Percentiles rank a stretch among this genome's conserved stretches.
phyloP scores from a whole-genome alignment of 2,113 vertebrate species.

The Henicopernis longicauda region DNA sequence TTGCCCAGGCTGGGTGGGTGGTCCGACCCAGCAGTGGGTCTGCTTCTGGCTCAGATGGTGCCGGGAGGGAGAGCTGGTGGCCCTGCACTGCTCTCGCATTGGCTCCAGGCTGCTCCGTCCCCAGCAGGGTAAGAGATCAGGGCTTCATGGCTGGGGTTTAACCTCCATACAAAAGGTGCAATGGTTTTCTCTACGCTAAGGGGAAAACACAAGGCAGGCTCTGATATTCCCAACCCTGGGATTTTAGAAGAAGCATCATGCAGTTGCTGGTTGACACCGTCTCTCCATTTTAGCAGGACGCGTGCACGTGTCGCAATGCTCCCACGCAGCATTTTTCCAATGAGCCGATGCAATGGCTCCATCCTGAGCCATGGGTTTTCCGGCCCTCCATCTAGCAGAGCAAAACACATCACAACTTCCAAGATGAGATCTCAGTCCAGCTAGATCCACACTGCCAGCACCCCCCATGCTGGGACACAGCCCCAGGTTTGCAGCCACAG shows the following conservation, averaged over 20 bases:
- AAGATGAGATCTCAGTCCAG: neutral
- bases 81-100: neutral
- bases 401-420: neutral
- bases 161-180: neutral
- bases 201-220: neutral
- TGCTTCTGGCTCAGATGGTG: neutral
- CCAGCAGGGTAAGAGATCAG: neutral
- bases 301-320: neutral
- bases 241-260: neutral
- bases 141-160: neutral
- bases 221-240: neutral
- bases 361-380: neutral
- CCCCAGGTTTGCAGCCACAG: neutral
- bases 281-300: neutral
- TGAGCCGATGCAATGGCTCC: rapidly evolving
- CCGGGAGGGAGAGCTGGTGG: neutral
- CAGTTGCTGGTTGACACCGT: neutral
- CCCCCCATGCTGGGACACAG: rapidly evolving
- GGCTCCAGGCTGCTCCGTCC: neutral
- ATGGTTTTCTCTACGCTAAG: neutral
- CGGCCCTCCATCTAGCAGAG: neutral
- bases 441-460: neutral
- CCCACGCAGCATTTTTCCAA: neutral
- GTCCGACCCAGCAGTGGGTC: neutral
- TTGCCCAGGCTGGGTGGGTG: neutral